Conservation (phyloP, 2,113 vertebrate genomes). For the Grallaria varia region DNA sequence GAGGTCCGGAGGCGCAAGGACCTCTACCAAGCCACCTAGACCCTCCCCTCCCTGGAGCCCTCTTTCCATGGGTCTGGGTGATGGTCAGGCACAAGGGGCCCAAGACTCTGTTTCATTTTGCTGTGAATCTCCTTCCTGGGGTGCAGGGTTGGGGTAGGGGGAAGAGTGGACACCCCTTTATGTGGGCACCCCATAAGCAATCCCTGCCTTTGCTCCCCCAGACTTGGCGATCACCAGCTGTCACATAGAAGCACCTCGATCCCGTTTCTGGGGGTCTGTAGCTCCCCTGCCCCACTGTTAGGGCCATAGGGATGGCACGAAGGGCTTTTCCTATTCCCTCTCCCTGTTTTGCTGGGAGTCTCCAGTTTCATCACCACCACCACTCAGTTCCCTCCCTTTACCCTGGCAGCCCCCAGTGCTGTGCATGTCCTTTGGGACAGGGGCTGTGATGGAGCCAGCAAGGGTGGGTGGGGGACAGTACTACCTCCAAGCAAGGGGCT, state of each 20-base stretch:
- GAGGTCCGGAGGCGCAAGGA: constrained; percentile 90
- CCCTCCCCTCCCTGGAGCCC: accelerated
- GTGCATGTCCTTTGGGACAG: not conserved
- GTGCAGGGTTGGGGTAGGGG: not conserved
- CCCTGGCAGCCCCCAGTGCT: not conserved
- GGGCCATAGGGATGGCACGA: not conserved
- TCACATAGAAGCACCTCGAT: not conserved
- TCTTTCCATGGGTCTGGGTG: not conserved
- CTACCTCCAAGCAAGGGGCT: not conserved
- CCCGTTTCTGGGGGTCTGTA: not conserved
- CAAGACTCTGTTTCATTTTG: not conserved
- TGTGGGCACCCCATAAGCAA: not conserved
- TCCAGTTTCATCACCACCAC: not conserved
- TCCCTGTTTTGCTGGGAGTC: not conserved
- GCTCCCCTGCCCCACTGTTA: not conserved
- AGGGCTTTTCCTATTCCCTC: not conserved
- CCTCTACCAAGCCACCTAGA: constrained; percentile 78
- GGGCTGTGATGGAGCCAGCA: not conserved
- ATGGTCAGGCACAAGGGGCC: accelerated
- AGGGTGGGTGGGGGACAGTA: not conserved
- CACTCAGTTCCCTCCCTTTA: not conserved
- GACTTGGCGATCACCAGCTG: not conserved
- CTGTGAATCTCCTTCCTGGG: constrained; percentile 25
- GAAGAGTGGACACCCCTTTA: not conserved
- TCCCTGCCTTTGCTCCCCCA: not conserved